Conservation (phyloP, 2,797 vertebrate species). For the Myotis findleyi region DNA sequence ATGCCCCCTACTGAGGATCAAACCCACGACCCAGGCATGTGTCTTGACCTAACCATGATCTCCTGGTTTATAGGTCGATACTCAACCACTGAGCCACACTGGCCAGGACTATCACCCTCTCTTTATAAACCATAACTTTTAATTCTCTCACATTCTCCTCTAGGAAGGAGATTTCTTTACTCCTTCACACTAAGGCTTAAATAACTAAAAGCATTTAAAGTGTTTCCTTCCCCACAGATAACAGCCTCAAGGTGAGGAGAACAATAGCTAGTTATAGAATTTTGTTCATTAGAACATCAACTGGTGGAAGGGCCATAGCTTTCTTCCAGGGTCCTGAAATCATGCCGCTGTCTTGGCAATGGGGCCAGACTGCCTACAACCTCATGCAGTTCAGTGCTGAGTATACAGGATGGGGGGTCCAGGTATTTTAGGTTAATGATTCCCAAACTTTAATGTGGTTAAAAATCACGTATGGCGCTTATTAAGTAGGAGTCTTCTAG, state of each 20-base stretch:
- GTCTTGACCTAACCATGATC: no score
- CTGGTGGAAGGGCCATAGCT: not conserved
- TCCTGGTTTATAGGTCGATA: no score
- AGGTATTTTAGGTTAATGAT: not conserved
- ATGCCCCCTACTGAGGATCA: no score
- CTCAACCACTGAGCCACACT: no score
- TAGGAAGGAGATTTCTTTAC: not conserved
- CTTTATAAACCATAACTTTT: not conserved
- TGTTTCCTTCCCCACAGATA: not conserved
- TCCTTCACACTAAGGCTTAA: not conserved
- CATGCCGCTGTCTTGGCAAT: not conserved
- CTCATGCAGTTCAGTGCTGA: not conserved
- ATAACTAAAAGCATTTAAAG: not conserved
- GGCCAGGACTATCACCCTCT: not conserved
- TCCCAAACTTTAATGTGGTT: not conserved
- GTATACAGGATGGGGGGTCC: not conserved
- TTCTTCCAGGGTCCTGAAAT: not conserved
- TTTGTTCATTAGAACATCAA: not conserved
- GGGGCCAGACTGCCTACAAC: not conserved
- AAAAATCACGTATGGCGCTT: not conserved
- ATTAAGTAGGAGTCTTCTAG: not conserved
- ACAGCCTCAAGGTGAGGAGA: not conserved
- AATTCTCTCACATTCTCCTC: not conserved
- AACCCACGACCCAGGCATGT: no score
- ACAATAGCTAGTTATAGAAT: not conserved